A percentile compares a stretch with the other conserved stretches of the same genome.
Conservation (phyloP, 2,797 vertebrate genomes). For the Dryobates pubescens region DNA sequence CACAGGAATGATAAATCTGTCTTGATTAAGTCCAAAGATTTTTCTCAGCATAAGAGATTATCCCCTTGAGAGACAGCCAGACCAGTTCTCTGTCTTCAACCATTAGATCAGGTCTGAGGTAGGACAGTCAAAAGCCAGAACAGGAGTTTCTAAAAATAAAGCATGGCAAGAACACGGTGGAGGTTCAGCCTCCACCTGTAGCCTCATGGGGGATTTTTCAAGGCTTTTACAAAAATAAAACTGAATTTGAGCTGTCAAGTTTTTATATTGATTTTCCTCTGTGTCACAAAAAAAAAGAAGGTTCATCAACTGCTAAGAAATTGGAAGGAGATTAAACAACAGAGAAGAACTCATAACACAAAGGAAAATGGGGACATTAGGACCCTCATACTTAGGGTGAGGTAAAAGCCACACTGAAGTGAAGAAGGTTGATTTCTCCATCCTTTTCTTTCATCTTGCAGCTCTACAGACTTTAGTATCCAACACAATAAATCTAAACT, state of each 20-base stretch:
- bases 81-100: slow-evolving; percentile 39
- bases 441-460: neutral
- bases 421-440: neutral
- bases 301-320: neutral
- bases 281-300: neutral
- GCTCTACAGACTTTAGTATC: neutral
- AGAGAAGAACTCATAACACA: neutral
- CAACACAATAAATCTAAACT: neutral
- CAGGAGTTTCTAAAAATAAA: slow-evolving; percentile 9
- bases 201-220: neutral
- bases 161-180: neutral
- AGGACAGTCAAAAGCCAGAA: neutral
- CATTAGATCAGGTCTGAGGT: slow-evolving; percentile 17
- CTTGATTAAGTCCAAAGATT: slow-evolving; percentile 64
- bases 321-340: neutral
- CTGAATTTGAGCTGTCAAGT: neutral
- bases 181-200: neutral
- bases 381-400: neutral
- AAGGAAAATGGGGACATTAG: neutral
- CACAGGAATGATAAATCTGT: slow-evolving; percentile 47
- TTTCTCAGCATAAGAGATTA: slow-evolving; percentile 48
- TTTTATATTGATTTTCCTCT: slow-evolving; percentile 18
- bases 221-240: slow-evolving; percentile 22
- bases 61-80: slow-evolving; percentile 9
- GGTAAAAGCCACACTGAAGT: neutral